These are phyloP conservation scores for Andrena minutula DNA, from an alignment of 2,888 invertebrate species.

Conservation along the genomic window DNA sequence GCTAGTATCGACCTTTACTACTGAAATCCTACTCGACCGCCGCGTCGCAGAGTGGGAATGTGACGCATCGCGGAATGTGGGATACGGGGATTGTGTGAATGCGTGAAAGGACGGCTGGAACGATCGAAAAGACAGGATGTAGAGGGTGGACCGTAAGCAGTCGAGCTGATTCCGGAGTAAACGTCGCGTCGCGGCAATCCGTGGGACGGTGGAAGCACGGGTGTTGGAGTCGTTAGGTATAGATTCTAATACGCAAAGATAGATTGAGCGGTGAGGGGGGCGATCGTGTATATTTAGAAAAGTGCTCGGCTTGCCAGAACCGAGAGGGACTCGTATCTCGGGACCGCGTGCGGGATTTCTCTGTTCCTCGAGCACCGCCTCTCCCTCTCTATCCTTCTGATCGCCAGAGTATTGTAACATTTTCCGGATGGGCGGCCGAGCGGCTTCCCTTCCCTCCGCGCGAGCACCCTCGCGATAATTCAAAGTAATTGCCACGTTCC, in stretches of 20 bases:
- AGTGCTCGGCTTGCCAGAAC: conserved; percentile 83
- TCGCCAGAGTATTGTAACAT: conserved; percentile 31
- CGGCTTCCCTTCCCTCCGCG: no score
- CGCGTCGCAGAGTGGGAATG: no score
- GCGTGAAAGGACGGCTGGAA: background rate
- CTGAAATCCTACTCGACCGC: no score
- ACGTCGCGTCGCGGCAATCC: conserved; percentile 51
- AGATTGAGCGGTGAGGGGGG: conserved; percentile 84
- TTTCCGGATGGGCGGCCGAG: conserved; percentile 16
- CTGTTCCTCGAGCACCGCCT: conserved; percentile 34
- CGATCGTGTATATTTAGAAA: conserved; percentile 84
- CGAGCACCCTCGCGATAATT: background rate
- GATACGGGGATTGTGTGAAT: no score
- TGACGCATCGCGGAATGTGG: no score
- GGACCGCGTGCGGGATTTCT: conserved; percentile 66
- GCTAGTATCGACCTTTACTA: no score
- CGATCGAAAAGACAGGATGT: background rate
- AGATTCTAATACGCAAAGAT: conserved; percentile 84
- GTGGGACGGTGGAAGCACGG: conserved; percentile 58
- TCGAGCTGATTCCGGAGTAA: conserved; percentile 51
- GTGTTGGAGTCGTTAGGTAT: conserved; percentile 75
- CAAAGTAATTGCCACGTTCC: background rate
- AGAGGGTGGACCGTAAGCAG: background rate
- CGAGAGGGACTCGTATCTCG: conserved; percentile 72
- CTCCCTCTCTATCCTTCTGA: conserved; percentile 27